phyloP scores from a whole-genome alignment of 2,113 vertebrate genomes.

The Cryptomyrus ogoouensis region DNA sequence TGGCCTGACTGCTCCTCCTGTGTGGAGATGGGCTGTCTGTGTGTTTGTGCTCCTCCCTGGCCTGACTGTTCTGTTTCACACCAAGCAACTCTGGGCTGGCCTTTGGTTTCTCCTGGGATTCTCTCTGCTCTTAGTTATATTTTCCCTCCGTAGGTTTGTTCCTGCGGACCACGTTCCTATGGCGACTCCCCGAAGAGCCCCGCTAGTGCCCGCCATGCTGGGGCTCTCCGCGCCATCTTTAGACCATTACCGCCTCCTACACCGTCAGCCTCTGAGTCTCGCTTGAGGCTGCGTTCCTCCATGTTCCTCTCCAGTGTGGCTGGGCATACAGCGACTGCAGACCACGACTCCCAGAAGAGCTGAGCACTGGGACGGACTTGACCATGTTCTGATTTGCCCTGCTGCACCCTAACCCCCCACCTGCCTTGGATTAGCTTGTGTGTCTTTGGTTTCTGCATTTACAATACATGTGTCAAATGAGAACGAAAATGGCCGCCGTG shows the following conservation, averaged over 20 bases:
- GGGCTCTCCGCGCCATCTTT: neutral
- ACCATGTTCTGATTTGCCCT: neutral
- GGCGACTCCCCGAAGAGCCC: constrained; percentile 36
- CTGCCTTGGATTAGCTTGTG: neutral
- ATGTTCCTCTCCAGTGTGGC: neutral
- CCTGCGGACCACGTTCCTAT: constrained; percentile 46
- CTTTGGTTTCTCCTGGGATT: neutral
- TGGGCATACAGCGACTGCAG: neutral
- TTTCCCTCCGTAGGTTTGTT: constrained; percentile 44
- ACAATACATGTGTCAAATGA: neutral
- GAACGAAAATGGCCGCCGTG: neutral
- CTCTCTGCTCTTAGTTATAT: neutral
- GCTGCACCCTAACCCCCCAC: neutral
- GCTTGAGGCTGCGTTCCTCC: neutral
- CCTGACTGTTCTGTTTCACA: neutral
- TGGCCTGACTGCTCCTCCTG: neutral
- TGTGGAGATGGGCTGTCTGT: neutral
- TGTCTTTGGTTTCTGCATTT: neutral
- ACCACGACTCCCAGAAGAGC: neutral
- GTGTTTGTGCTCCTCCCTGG: neutral
- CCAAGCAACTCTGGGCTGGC: neutral
- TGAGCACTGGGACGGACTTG: neutral
- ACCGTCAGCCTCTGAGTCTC: neutral
- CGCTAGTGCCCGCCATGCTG: neutral
- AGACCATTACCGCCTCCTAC: neutral